A percentile compares a stretch with the other conserved stretches of the same genome.
Conservation (phyloP, 2,797 vertebrate genomes). For the Huso huso region DNA sequence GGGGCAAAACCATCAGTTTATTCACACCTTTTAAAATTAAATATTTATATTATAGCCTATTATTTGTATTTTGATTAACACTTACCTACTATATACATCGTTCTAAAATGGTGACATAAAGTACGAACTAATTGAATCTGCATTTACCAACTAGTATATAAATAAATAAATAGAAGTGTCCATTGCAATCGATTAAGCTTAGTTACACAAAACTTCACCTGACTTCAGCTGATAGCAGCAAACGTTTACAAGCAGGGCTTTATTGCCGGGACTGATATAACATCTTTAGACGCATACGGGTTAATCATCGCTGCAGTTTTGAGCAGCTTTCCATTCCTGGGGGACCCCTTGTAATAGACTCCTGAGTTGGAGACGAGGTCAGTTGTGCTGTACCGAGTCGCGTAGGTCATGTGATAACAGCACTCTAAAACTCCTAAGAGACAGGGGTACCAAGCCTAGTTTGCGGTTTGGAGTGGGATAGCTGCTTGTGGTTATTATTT, state of each 20-base stretch:
- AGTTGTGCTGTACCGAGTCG: conserved; percentile 40
- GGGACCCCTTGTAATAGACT: conserved; percentile 48
- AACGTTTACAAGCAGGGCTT: conserved; percentile 45
- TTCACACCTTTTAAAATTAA: too few species aligned
- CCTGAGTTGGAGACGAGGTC: conserved; percentile 37
- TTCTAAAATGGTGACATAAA: too few species aligned
- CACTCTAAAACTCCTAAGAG: conserved; percentile 23
- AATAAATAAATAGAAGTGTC: too few species aligned
- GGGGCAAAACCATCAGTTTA: too few species aligned
- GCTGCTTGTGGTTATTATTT: conserved; percentile 30
- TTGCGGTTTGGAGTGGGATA: conserved; percentile 28
- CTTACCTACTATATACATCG: too few species aligned
- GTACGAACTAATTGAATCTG: too few species aligned
- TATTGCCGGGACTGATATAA: conserved; percentile 47
- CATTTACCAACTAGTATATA: too few species aligned
- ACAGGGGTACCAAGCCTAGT: conserved; percentile 42
- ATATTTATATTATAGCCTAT: too few species aligned
- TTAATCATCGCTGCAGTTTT: conserved; percentile 53
- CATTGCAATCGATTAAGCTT: too few species aligned
- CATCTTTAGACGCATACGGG: conserved; percentile 46
- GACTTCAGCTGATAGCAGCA: conserved; percentile 42
- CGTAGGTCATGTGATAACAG: conserved; percentile 37
- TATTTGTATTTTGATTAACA: too few species aligned
- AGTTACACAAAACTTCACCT: too few species aligned
- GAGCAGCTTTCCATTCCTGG: conserved; percentile 39